Percentiles rank a stretch among this genome's conserved stretches.
Evolutionary conservation across 2,797 vertebrate species (phyloP).

Genomic region (Manis crassicaudata): DNA sequence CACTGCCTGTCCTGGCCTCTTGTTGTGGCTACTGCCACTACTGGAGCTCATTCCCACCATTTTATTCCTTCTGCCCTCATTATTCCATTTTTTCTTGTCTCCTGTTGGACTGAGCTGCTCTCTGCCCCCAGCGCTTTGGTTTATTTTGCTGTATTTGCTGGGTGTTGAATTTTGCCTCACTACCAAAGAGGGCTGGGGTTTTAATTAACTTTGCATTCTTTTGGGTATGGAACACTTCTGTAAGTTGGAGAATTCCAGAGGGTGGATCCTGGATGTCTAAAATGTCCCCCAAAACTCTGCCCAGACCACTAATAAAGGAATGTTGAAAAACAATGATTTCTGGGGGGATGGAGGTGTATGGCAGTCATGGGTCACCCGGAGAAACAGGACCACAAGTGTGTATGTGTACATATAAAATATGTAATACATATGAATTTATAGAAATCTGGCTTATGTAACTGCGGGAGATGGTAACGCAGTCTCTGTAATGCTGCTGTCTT

Average conservation of each 20-base stretch:
- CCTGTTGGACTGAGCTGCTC: background rate
- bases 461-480: background rate
- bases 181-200: background rate
- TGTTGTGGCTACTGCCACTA: background rate
- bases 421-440: background rate
- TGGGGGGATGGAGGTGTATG: background rate
- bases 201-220: background rate
- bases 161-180: background rate
- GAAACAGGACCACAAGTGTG: background rate
- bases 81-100: background rate
- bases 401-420: background rate
- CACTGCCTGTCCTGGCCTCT: background rate
- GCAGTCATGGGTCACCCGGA: background rate
- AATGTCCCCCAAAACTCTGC: background rate
- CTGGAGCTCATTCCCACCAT: accelerated
- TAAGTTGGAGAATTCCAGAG: background rate
- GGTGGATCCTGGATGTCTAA: background rate
- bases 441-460: background rate
- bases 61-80: background rate
- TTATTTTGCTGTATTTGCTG: background rate
- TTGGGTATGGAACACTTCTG: background rate
- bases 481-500: background rate
- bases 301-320: background rate
- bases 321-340: background rate
- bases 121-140: background rate